Evolutionary conservation across 2,113 vertebrate genomes (phyloP), one percentile per base, ranked within the genome.

Genomic region (Ailurus styani): DNA sequence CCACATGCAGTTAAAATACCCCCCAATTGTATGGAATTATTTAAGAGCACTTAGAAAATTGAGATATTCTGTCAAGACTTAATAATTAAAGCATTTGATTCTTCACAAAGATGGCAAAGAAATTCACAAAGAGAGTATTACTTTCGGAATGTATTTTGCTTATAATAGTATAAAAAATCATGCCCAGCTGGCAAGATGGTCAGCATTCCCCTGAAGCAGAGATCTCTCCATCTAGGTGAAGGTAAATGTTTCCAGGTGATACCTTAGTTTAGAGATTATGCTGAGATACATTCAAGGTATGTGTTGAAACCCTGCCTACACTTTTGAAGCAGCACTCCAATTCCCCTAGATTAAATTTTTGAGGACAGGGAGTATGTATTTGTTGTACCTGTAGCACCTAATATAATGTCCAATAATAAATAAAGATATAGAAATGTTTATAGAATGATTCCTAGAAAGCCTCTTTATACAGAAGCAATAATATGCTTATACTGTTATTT

Each of bases 11-110:
- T 97, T 96, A 91, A 94, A 97, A 89, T 15, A 45, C 9, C 7
- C 93, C 91, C 93, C 90, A 94, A 29, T 96, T 92, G 9, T 66
- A 73, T 57, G 25, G 90, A 95, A 95, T 96, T 88, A 97, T 94
- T 97, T 91, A 94, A 70, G 90, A 93, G 31, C 72, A 87, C n/a
- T 91, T 66, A 34, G 86, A 90, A 96, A 97, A 70, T 87, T 50
- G 27, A 97, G 75, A 47, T 81, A 75, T 13, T 95, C 55, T 75
- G 14, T 97, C 55, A 90, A 97, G 81, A 27, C 34, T 75, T 90
- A 89, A 42, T 96, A 81, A 85, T 90, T 72, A 81, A 87, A 77
- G 6, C 57, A 87, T 82, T 82, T 68, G 50, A 85, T 88, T 92
- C 55, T 91, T 91, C 45, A 70, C 13, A 90, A 27, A 2, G 55